Conservation (phyloP, 2,113 vertebrate genomes). For the Bos indicus region DNA sequence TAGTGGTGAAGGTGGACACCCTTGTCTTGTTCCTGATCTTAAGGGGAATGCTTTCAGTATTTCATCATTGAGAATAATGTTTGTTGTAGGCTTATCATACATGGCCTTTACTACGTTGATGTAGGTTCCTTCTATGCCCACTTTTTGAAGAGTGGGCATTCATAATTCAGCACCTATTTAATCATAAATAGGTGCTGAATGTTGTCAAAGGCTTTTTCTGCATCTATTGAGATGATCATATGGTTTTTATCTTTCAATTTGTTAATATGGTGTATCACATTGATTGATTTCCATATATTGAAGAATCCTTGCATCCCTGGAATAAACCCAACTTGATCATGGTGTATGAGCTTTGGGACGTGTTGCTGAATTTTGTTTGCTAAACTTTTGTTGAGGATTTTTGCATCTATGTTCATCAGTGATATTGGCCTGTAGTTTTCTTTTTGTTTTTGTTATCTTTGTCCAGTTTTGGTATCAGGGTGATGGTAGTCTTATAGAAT, state of each 20-base stretch:
- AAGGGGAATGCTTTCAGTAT: neutral
- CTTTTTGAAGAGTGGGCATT: neutral
- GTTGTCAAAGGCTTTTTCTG: neutral
- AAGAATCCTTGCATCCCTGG: neutral
- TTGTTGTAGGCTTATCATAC: neutral
- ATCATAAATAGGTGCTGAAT: neutral
- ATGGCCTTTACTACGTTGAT: neutral
- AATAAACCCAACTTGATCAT: neutral
- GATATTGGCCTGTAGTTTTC: neutral
- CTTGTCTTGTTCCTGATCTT: neutral
- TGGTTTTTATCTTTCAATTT: neutral
- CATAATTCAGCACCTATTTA: neutral
- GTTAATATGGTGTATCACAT: neutral
- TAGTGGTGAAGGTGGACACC: neutral
- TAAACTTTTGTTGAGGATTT: neutral
- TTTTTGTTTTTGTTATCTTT: neutral
- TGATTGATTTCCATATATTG: neutral
- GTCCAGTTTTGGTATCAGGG: rapidly evolving
- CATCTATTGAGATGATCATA: neutral
- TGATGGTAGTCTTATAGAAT: neutral
- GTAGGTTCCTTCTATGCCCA: neutral
- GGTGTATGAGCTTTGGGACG: neutral
- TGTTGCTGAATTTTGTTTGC: neutral
- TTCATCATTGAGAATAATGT: neutral
- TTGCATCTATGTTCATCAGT: neutral